Evolutionary conservation across 92 coral and sea anemone genomes (phyloP).

Genomic region (Epizoanthus rinbou): DNA sequence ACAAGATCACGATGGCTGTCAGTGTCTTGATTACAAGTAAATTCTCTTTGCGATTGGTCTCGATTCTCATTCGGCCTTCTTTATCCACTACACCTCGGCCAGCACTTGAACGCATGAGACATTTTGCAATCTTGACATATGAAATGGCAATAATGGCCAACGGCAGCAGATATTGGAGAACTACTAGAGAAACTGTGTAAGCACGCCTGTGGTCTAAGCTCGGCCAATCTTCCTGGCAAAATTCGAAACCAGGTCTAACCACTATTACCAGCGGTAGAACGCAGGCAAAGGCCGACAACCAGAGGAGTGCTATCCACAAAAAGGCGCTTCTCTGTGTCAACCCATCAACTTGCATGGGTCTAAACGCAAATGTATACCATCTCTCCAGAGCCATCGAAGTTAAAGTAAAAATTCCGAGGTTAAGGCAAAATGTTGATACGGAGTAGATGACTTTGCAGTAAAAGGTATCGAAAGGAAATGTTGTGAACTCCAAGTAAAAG

Average conservation of each 20-base stretch:
- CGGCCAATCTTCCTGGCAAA: slow-evolving; percentile 72
- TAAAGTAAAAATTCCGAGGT: slow-evolving; percentile 24
- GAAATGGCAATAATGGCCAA: slow-evolving; percentile 74
- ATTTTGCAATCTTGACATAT: slow-evolving; percentile 82
- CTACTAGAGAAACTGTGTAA: slow-evolving; percentile 74
- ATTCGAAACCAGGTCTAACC: background rate
- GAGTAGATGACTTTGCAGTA: slow-evolving; percentile 18
- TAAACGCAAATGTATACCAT: slow-evolving; percentile 21
- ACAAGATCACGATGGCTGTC: slow-evolving; percentile 79
- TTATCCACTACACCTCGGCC: slow-evolving; percentile 25
- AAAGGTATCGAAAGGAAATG: background rate
- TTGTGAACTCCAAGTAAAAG: slow-evolving; percentile 15
- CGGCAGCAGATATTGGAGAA: slow-evolving; percentile 86
- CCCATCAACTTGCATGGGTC: slow-evolving; percentile 26
- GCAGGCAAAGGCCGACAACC: slow-evolving; percentile 22
- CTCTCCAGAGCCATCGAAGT: slow-evolving; percentile 34
- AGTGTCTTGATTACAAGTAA: slow-evolving; percentile 80
- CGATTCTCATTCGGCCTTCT: slow-evolving; percentile 27
- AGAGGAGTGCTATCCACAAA: slow-evolving; percentile 22
- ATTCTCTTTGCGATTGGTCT: slow-evolving; percentile 71
- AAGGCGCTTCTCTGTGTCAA: background rate
- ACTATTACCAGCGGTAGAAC: slow-evolving; percentile 32
- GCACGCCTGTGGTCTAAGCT: slow-evolving; percentile 57
- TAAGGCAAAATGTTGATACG: slow-evolving; percentile 9
- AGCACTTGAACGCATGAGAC: slow-evolving; percentile 36